Evolutionary conservation across 2,888 invertebrate species (phyloP).

Genomic region (Standfussiana lucernea): DNA sequence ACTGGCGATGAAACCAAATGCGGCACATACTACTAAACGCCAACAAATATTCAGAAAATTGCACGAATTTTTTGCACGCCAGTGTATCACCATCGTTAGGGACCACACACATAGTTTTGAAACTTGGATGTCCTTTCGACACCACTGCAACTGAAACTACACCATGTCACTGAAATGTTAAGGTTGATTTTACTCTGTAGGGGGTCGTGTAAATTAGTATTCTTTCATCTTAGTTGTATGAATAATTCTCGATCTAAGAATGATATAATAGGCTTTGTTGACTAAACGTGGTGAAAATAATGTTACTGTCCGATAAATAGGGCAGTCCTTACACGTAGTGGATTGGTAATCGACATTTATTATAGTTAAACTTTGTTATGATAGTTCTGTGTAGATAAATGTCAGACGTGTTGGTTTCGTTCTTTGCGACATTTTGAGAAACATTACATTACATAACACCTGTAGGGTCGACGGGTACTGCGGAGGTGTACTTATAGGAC

Average conservation of each 20-base stretch:
- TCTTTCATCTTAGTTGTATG: constrained; percentile 51
- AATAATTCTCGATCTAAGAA: constrained; percentile 47
- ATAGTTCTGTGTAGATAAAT: too few relatives aligned
- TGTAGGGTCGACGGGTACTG: too few relatives aligned
- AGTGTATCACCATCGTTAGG: constrained; percentile 48
- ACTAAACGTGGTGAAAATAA: constrained; percentile 41
- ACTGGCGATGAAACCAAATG: constrained; percentile 30
- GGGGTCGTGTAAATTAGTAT: constrained; percentile 42
- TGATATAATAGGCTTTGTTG: constrained; percentile 34
- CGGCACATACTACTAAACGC: constrained; percentile 36
- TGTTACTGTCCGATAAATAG: constrained; percentile 30
- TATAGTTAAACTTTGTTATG: background rate
- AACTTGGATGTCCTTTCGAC: constrained; percentile 24
- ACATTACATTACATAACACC: too few relatives aligned
- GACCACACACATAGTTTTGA: constrained; percentile 60
- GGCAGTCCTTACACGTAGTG: background rate
- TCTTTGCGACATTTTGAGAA: too few relatives aligned
- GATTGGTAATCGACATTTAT: constrained; percentile 13
- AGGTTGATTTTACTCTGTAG: constrained; percentile 18
- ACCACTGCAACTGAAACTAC: background rate
- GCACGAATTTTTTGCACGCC: constrained; percentile 45
- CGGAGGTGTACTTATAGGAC: too few relatives aligned
- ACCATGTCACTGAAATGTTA: fast-evolving
- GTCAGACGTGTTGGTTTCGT: too few relatives aligned
- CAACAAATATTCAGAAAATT: constrained; percentile 47